These are phyloP conservation scores for Ennomos erosarius DNA, from an alignment of 2,888 invertebrate genomes.

Conservation along the genomic window DNA sequence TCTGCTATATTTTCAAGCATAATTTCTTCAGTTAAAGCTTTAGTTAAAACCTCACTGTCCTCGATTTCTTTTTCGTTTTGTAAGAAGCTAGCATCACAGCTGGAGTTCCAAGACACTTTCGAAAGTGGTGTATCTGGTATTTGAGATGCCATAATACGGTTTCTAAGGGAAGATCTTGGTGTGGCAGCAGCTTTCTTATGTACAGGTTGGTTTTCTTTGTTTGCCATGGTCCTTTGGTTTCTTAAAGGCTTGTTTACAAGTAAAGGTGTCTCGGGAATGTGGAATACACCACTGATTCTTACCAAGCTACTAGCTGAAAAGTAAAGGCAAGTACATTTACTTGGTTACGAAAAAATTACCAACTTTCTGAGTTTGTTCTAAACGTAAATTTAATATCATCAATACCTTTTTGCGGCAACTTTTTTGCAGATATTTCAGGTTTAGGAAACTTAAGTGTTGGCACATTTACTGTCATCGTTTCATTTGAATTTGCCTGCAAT, in stretches of 20 bases:
- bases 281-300: constrained; percentile 71
- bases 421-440: constrained; percentile 62
- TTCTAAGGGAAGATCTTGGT: constrained; percentile 33
- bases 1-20: constrained; percentile 63
- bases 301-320: constrained; percentile 54
- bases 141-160: constrained; percentile 33
- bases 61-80: constrained; percentile 71
- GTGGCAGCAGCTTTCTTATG: constrained; percentile 29
- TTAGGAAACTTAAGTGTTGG: constrained; percentile 65
- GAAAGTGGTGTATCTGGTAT: constrained; percentile 62
- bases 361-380: too few species aligned
- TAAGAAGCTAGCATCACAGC: constrained; percentile 72
- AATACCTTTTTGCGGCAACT: constrained; percentile 43
- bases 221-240: constrained; percentile 52
- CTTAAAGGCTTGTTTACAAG: constrained; percentile 47
- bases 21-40: constrained; percentile 50
- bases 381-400: too few species aligned
- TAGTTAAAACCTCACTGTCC: constrained; percentile 57
- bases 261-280: constrained; percentile 68
- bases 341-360: too few species aligned
- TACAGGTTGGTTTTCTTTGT: constrained; percentile 60
- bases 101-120: constrained; percentile 69
- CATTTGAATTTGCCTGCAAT: constrained; percentile 53
- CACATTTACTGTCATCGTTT: constrained; percentile 51
- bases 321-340: too few species aligned